Evolutionary conservation across 1,140 invertebrate species (phyloP), one percentile per base, ranked within the genome.

Genomic region (Eriosoma lanigerum): DNA sequence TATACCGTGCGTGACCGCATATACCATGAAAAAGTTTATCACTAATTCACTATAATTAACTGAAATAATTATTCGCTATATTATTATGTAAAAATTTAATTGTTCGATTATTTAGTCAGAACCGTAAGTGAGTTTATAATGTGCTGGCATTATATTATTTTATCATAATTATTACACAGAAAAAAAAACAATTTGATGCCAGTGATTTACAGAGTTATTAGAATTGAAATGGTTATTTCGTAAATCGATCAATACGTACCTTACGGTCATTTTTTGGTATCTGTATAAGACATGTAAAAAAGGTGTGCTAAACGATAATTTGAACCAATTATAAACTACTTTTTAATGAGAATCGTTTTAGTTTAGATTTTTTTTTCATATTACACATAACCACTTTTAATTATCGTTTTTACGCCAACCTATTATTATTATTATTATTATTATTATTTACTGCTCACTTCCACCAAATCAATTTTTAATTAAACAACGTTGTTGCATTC

Each of bases 241-340:
- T 15, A 46, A 46, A 17, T 12, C 64, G 38, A 68, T 68, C 64
- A 3, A 46, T 46, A 24, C 13, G n/a, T 26, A 8, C 15, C 12
- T 10, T 38, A 66, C 38, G 44, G 64, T 68, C 32, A 68, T 15
- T 46, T 68, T 46, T 46, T 5, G 64, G 6, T 19, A n/a, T n/a
- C 21, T 29, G 38, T 64, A 64, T 15, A 17, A 8, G 1, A n/a
- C 21, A 29, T 15, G 17, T 44, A 26, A 12, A 50, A 44, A 70
- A 70, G 64, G 64, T 8, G 13, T 24, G 66, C n/a, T 24, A 44
- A 50, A 72, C 15, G 17, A 72, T 72, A 72, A 50, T 52, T 72
- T n/a, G 48, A 52, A 72, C 24, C 46, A 52, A 72, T 72, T 72
- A 52, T 52, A 72, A 72, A 72, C 46, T 50, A 52, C 46, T 72